Percentiles rank a stretch among this genome's conserved stretches.
phyloP scores from a whole-genome alignment of 2,113 vertebrate genomes.

The Mastomys natalensis region DNA sequence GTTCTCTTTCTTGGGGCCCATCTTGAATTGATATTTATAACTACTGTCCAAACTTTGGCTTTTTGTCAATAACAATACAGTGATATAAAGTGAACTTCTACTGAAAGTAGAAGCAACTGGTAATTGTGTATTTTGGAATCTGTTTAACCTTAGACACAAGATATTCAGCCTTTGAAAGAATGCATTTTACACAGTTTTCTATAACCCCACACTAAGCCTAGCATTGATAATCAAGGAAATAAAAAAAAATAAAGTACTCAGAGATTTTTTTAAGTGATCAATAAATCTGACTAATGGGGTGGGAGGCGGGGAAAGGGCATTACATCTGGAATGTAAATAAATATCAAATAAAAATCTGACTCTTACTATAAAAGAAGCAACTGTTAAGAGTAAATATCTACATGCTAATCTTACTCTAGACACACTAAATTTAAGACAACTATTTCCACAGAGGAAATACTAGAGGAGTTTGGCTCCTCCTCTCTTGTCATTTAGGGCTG shows the following conservation, averaged over 20 bases:
- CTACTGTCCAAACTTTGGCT: background rate
- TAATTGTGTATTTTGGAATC: background rate
- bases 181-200: background rate
- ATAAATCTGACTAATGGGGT: too few relatives aligned
- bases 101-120: background rate
- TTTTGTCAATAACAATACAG: background rate
- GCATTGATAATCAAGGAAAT: background rate
- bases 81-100: too few relatives aligned
- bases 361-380: too few relatives aligned
- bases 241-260: background rate
- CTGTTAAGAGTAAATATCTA: background rate
- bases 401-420: background rate
- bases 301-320: too few relatives aligned
- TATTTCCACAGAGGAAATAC: too few relatives aligned
- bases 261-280: background rate
- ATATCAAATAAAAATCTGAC: too few relatives aligned
- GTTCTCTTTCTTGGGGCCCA: background rate
- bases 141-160: background rate
- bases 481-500: background rate
- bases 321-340: too few relatives aligned
- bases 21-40: background rate
- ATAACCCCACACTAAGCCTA: background rate
- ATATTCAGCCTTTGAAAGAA: background rate
- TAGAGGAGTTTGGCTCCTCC: background rate
- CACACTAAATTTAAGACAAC: background rate